Base-by-base conservation (phyloP, 2,888 invertebrate genomes). In the Amblyteles armatorius region DNA sequence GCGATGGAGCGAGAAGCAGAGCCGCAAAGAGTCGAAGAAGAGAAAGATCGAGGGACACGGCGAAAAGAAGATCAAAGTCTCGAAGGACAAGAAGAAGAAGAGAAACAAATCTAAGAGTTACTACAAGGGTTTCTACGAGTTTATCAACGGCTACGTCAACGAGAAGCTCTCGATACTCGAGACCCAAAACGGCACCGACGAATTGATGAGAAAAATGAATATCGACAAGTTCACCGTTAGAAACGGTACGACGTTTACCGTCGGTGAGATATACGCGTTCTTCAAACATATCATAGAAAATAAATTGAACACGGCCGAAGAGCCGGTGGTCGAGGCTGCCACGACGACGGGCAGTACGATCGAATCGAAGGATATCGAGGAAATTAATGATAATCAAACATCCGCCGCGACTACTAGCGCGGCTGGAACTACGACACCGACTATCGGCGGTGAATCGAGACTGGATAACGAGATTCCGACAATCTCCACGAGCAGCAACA, bases 261-360 rank as follows among this genome's bases (percentile, higher is more conserved):
- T 93, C 0, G 92, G 91, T 79, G 92, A 94, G 87, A 92, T 94
- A 87, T 94, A 94, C 89, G 92, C 93, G 68, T 93, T 93, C 89
- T 93, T 94, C 89, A 93, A 93, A 93, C 94, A 94, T 94, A 94
- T 94, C 94, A 94, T 94, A 91, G 93, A 93, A 74, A 91, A 92
- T 87, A 93, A 91, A 89, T 87, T 93, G 84, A 93, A 93, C 83
- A 57, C 73, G 7, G 83, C 50, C 11, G 79, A 83, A n/a, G 65
- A 44, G 55, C 72, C 48, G 19, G 68, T 55, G 11, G 68, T 77
- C 16, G 82, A 82, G 33, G 73, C 71, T 1, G 71, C 79, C n/a
- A 82, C 85, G 65, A n/a, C 84, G 13, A 81, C 85, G 16, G 76
- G 72, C 29, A 77, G 81, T 44, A 82, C 85, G 22, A 26, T 69